These are phyloP conservation scores for Nasonia giraulti DNA, from an alignment of 1,140 invertebrate genomes.

Conservation along the genomic window DNA sequence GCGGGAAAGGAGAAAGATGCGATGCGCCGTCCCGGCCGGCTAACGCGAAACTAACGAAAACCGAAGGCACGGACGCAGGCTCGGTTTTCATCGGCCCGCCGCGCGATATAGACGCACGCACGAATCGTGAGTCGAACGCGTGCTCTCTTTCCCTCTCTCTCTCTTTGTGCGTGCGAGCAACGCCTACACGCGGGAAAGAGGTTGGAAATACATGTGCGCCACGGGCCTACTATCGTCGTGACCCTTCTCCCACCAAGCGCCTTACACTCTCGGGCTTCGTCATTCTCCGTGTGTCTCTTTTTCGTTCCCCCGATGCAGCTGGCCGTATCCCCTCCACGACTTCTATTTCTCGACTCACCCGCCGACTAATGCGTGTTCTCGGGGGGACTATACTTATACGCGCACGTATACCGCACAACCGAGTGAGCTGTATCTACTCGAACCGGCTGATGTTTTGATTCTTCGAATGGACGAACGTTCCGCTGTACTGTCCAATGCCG, in stretches of 20 bases:
- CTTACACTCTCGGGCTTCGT: neutral
- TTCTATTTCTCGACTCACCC: conserved; percentile 38
- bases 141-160: neutral
- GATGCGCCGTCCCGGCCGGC: conserved; percentile 21
- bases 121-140: neutral
- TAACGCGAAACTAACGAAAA: conserved; percentile 43
- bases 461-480: neutral
- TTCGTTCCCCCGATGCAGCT: neutral
- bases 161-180: neutral
- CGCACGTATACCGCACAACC: no score
- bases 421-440: neutral
- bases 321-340: neutral
- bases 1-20: neutral
- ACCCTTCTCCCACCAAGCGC: conserved; percentile 37
- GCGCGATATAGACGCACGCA: neutral
- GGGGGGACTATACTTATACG: neutral
- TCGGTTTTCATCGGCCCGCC: conserved; percentile 5
- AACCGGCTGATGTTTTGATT: neutral
- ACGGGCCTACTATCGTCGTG: conserved; percentile 9
- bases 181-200: conserved; percentile 28
- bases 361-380: neutral
- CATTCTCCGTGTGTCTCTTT: conserved; percentile 15
- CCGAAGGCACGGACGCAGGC: conserved; percentile 26
- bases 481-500: no score
- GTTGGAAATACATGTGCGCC: conserved; percentile 43